Conservation (phyloP, 2,113 vertebrate genomes). For the Boleophthalmus pectinirostris region DNA sequence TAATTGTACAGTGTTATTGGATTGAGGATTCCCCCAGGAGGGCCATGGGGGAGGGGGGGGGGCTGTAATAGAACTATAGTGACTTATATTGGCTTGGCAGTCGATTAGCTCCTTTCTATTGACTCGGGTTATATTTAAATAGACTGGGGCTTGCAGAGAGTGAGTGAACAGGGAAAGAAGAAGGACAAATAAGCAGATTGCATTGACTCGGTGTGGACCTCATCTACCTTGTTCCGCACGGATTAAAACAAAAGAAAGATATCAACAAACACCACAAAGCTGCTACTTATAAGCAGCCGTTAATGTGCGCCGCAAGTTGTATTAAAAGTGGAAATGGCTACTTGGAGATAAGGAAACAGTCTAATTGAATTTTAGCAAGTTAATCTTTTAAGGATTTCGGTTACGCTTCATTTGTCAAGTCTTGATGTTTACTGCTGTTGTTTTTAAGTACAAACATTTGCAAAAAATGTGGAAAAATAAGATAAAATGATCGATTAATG, state of each 20-base stretch:
- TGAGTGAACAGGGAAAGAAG: neutral
- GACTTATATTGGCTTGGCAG: slow-evolving; percentile 60
- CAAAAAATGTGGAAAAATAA: too few relatives aligned
- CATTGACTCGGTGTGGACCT: slow-evolving; percentile 28
- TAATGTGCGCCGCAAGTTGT: slow-evolving; percentile 7
- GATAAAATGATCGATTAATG: too few relatives aligned
- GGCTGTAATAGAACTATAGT: slow-evolving; percentile 56
- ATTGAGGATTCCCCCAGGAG: slow-evolving; percentile 41
- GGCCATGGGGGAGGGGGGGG: slow-evolving; percentile 31
- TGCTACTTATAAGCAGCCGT: slow-evolving; percentile 10
- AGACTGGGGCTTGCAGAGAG: slow-evolving; percentile 9
- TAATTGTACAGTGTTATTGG: slow-evolving; percentile 36
- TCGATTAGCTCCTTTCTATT: slow-evolving; percentile 66
- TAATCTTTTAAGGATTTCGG: neutral
- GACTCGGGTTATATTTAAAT: slow-evolving; percentile 65
- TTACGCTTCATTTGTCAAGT: neutral
- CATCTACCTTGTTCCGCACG: slow-evolving; percentile 34
- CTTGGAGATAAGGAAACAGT: slow-evolving; percentile 27
- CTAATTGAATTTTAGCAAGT: slow-evolving; percentile 3
- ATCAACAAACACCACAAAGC: slow-evolving; percentile 37
- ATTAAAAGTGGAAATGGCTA: slow-evolving; percentile 16
- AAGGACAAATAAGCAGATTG: slow-evolving; percentile 12
- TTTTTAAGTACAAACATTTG: neutral
- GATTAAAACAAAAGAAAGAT: slow-evolving; percentile 37
- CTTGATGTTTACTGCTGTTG: neutral